These are phyloP conservation scores for Liodrosophila aerea DNA, from an alignment of 2,888 invertebrate genomes.

Conservation along the genomic window DNA sequence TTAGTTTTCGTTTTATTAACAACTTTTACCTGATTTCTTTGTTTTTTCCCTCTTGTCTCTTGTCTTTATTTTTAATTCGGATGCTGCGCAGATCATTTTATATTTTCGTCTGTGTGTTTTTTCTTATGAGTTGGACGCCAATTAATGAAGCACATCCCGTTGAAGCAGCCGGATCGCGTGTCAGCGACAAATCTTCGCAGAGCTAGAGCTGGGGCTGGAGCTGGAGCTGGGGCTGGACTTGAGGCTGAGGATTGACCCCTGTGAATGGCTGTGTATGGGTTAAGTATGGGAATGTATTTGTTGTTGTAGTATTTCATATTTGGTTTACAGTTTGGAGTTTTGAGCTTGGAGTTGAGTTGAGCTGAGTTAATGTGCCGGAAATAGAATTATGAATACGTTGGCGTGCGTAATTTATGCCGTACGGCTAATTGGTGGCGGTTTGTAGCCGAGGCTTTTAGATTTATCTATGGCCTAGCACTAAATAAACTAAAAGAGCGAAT, in stretches of 20 bases:
- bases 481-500: conserved; percentile 50
- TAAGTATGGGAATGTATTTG: conserved; percentile 20
- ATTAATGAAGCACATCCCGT: conserved; percentile 78
- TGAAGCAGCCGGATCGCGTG: conserved; percentile 59
- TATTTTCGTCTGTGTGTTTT: conserved; percentile 18
- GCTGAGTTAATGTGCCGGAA: conserved; percentile 71
- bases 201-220: not conserved
- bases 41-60: too few species aligned
- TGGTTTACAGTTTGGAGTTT: not conserved
- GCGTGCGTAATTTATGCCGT: conserved; percentile 74
- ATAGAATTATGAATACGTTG: conserved; percentile 77
- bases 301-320: conserved; percentile 7
- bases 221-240: not conserved
- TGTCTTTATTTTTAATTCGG: conserved; percentile 44
- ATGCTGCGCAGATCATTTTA: conserved; percentile 37
- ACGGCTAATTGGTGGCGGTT: conserved; percentile 38
- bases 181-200: conserved; percentile 67
- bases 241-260: conserved; percentile 11
- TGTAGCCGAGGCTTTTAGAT: conserved; percentile 68
- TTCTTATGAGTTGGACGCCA: conserved; percentile 51
- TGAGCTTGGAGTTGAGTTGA: conserved; percentile 15
- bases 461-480: conserved; percentile 74
- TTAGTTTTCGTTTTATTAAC: conserved; percentile 70
- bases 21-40: conserved; percentile 73
- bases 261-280: conserved; percentile 5